Evolutionary conservation across 2,113 vertebrate genomes (phyloP), one percentile per base, ranked within the genome.

Genomic region (Nothocercus julius): DNA sequence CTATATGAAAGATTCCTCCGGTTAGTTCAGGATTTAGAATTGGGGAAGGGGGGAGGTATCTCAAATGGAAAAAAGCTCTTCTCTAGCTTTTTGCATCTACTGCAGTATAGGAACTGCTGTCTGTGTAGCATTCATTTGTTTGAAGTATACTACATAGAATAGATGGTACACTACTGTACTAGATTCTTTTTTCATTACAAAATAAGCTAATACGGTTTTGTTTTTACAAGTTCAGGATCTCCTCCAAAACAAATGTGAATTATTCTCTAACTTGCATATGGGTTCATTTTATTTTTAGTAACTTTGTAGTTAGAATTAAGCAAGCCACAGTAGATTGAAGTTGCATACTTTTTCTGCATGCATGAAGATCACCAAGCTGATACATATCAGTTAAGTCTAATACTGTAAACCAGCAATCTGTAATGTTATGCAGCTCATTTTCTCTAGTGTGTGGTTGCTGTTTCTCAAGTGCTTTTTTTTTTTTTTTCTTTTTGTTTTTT

Each of bases 1-100:
- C 98, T 99, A 2, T 99, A 99, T 25, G 99, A 99, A 95, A 97
- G 99, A 95, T 99, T 99, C 97, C 98, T 99, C 84, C 98, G 99
- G 99, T 99, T 76, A 97, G 98, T 98, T 63, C 56, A 40, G 87
- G 76, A 85, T 77, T 73, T 51, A 13, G 21, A 9, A 73, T 22
- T 58, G n/a, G 12, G 13, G 21, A 59, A 18, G 30, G 14, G 9
- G 54, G 28, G 54, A 56, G 54, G 9, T 58, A 25, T 83, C 54
- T 92, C 74, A 73, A 42, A 58, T 42, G 32, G 56, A 45, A 53
- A 73, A 83, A 32, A 6, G 14, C 45, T 67, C 4, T 79, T 9
- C 63, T 80, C 11, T 53, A 58, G 47, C 21, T 51, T 59, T 21
- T 66, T 85, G n/a, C 42, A 51, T 53, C 5, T 56, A 3, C 44